Conservation (phyloP, 2,888 invertebrate species). For the Malthinus seriepunctatus region DNA sequence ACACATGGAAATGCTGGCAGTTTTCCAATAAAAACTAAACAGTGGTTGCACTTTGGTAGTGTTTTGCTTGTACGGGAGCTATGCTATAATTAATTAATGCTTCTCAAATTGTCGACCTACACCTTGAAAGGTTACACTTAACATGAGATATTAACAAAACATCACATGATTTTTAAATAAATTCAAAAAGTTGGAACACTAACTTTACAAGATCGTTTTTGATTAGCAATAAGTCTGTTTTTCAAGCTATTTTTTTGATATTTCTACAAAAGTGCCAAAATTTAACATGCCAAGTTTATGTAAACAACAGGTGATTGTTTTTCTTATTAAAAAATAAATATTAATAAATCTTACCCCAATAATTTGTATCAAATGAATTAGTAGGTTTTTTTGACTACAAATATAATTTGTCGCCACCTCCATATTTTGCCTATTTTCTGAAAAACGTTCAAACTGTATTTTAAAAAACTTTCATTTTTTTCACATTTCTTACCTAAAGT, state of each 20-base stretch:
- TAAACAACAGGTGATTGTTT: constrained; percentile 7
- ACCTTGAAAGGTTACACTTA: constrained; percentile 21
- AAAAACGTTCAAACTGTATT: background rate
- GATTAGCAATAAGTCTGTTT: too few species aligned
- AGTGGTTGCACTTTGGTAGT: constrained; percentile 13
- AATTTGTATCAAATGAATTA: constrained; percentile 31
- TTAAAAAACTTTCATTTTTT: background rate
- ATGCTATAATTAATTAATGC: constrained; percentile 19
- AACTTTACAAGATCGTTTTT: too few species aligned
- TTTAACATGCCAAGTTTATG: background rate
- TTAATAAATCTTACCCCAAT: constrained; percentile 31
- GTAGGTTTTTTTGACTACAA: constrained; percentile 30
- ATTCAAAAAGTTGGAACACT: background rate
- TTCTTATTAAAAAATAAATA: background rate
- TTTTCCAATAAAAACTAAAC: constrained; percentile 13
- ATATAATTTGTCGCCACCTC: constrained; percentile 20
- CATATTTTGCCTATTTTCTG: constrained; percentile 3
- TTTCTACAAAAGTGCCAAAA: background rate
- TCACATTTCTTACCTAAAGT: background rate
- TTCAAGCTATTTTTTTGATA: too few species aligned
- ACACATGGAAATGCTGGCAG: constrained; percentile 17
- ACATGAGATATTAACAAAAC: constrained; percentile 13
- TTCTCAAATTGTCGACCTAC: constrained; percentile 16
- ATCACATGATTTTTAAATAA: constrained; percentile 9
- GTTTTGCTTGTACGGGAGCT: too few species aligned